Conservation (phyloP, 2,113 vertebrate genomes). For the Colaptes auratus region DNA sequence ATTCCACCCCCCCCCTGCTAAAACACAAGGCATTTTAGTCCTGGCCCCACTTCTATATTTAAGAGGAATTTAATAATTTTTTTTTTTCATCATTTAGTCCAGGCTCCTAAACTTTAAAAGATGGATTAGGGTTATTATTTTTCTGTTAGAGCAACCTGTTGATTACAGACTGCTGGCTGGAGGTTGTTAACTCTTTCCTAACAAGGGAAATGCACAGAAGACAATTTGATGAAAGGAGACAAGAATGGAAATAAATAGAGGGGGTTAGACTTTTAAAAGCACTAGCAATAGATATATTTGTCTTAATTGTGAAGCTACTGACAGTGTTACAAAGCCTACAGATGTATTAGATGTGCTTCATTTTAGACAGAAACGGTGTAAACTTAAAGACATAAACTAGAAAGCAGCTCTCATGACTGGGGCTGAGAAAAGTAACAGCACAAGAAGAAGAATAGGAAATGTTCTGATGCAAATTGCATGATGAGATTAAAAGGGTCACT, state of each 20-base stretch:
- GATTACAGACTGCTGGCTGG: constrained; percentile 53
- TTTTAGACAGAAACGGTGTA: constrained; percentile 39
- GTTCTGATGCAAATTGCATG: neutral
- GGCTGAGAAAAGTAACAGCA: constrained; percentile 29
- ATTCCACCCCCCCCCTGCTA: constrained; percentile 36
- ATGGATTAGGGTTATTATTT: constrained; percentile 45
- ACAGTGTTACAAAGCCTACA: constrained; percentile 43
- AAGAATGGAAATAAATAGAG: neutral
- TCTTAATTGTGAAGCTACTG: constrained; percentile 5
- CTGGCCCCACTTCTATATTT: constrained; percentile 39
- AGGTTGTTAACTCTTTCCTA: constrained; percentile 62
- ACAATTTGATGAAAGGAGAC: constrained; percentile 3
- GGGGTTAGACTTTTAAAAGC: constrained; percentile 24
- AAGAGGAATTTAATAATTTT: neutral
- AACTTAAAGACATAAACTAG: constrained; percentile 40
- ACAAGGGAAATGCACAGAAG: constrained; percentile 5
- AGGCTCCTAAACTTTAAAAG: constrained; percentile 50
- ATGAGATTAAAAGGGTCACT: neutral
- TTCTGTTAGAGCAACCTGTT: constrained; percentile 70
- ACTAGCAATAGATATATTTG: constrained; percentile 5
- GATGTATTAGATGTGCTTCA: constrained; percentile 37
- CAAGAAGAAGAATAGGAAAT: constrained; percentile 41
- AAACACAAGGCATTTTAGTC: constrained; percentile 60
- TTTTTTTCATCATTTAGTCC: constrained; percentile 29
- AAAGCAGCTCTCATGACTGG: constrained; percentile 32